Percentiles rank a stretch among this genome's conserved stretches.
These are phyloP conservation scores for Drosophila teissieri DNA, from an alignment of 1,140 invertebrate species.

Conservation along the genomic window DNA sequence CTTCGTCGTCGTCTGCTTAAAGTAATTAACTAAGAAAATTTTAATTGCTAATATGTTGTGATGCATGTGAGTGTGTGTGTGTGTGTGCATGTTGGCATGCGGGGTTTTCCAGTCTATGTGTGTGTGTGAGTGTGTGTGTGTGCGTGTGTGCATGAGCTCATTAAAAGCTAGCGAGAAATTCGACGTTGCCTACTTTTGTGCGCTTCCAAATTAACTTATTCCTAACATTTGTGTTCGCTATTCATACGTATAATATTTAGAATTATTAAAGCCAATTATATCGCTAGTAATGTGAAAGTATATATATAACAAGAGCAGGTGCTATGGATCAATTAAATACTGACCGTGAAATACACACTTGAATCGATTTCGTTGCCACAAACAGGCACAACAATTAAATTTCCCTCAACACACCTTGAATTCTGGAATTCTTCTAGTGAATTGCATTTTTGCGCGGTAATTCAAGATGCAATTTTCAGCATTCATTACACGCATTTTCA, in stretches of 20 bases:
- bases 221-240: no score
- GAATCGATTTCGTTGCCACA: neutral
- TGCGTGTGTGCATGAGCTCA: conserved; percentile 49
- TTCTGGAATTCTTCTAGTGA: conserved; percentile 2
- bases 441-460: conserved; percentile 42
- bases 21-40: conserved; percentile 85
- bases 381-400: conserved; percentile 5
- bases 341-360: conserved; percentile 2
- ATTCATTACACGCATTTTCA: conserved; percentile 56
- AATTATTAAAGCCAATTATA: no score
- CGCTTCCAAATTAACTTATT: conserved; percentile 19
- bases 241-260: no score
- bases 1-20: conserved; percentile 74
- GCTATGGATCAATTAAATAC: neutral
- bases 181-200: conserved; percentile 71
- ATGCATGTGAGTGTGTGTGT: conserved; percentile 67
- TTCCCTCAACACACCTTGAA: conserved; percentile 5
- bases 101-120: conserved; percentile 4
- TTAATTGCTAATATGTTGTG: conserved; percentile 84
- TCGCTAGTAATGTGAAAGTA: neutral
- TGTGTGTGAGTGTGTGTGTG: conserved; percentile 30
- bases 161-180: conserved; percentile 55
- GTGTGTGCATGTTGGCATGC: conserved; percentile 13
- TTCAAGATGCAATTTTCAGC: conserved; percentile 63
- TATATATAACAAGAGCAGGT: neutral